Conservation (phyloP, 1,140 invertebrate species). For the Mactra quadrangularis region DNA sequence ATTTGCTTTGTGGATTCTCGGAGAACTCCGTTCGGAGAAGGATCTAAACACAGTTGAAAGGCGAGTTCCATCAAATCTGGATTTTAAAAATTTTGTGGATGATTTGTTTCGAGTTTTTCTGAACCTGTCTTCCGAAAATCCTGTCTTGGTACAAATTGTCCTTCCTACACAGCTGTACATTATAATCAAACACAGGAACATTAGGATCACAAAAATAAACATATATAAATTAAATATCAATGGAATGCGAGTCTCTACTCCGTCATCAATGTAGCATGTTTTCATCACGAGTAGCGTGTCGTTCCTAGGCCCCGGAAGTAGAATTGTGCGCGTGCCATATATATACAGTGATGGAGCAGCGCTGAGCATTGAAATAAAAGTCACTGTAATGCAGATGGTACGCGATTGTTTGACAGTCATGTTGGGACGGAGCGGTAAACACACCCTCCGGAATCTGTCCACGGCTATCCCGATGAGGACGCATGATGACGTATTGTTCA, state of each 20-base stretch:
- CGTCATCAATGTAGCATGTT: conserved; percentile 47
- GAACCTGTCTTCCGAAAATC: background rate
- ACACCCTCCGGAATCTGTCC: conserved; percentile 61
- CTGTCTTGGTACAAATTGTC: conserved; percentile 27
- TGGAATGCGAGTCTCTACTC: conserved; percentile 2
- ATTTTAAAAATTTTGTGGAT: background rate
- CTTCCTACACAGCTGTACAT: conserved; percentile 54
- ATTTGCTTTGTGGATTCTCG: background rate
- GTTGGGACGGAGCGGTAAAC: conserved; percentile 56
- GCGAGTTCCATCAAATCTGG: background rate
- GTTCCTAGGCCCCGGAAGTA: background rate
- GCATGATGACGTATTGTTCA: conserved; percentile 69
- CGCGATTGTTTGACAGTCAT: conserved; percentile 53
- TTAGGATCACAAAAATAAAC: conserved; percentile 31
- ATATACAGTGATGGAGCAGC: conserved; percentile 42
- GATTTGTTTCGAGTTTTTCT: background rate
- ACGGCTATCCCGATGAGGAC: conserved; percentile 59
- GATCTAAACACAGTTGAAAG: conserved; percentile 45
- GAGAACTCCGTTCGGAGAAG: conserved; percentile 24
- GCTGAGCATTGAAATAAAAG: conserved; percentile 1
- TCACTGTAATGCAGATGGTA: conserved; percentile 16
- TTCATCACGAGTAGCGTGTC: conserved; percentile 24
- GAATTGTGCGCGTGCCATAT: conserved; percentile 44
- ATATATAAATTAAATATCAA: conserved; percentile 55
- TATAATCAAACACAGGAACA: conserved; percentile 35